Evolutionary conservation across 2,797 vertebrate species (phyloP), one percentile per base, ranked within the genome.

Genomic region (Nasua narica): DNA sequence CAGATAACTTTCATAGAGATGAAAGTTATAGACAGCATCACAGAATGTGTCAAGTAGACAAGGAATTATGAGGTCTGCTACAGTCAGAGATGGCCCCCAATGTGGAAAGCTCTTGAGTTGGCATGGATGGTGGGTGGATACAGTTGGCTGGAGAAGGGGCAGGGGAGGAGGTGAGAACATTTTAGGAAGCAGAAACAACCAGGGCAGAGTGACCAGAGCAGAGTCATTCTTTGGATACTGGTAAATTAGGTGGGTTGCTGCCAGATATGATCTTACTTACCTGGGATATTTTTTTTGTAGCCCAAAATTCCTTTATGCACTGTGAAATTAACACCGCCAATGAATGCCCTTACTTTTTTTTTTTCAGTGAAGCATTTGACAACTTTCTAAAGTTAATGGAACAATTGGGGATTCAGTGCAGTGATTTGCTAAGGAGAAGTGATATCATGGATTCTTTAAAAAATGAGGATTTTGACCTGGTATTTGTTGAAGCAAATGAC

Each of bases 351-450:
- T 48, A 48, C 14, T 67, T 69, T 69, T 50, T 67, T 67, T 69
- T 67, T 21, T 87, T 70, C 90, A 99, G 98, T 91, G 62, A 96
- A 15, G 93, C 35, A 35, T 97, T 98, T 58, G 95, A 87, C 27
- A 48, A 1, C 37, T 97, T 97, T 40, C 23, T 98, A 65, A 97
- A 91, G 50, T 98, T 98, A 70, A 97, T 98, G 91, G 97, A 95
- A 35, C 98, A 98, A 21, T 43, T 98, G 40, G 97, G 98, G 8
- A 94, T 98, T 82, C 98, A 98, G 37, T 99, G 98, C 95, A 98
- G 98, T 43, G 19, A 81, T 69, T 81, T 90, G 35, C 76, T 69
- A 69, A 90, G 60, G 58, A 90, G 87, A 79, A 25, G 5, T 18
- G 76, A 90, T 43, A 79, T 90, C 76, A 81, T 90, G 60, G 48